Percentiles rank a stretch among this genome's conserved stretches.
These are phyloP conservation scores for Pachyuromys duprasi DNA, from an alignment of 2,797 vertebrate species.

Conservation along the genomic window DNA sequence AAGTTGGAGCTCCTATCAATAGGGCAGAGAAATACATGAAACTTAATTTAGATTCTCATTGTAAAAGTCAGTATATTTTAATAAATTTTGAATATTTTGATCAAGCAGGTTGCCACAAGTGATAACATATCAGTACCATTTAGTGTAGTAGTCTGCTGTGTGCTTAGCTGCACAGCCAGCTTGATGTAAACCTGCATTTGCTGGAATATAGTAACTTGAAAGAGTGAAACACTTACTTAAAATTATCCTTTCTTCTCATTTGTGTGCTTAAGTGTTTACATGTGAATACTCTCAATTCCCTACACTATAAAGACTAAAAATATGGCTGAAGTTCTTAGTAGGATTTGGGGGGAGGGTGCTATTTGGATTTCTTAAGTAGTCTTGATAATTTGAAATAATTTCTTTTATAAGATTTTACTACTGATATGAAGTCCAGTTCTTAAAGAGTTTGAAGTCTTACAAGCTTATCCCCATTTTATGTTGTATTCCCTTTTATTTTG, in stretches of 20 bases:
- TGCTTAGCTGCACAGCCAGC: neutral
- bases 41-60: constrained; percentile 50
- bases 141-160: neutral
- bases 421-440: neutral
- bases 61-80: constrained; percentile 32
- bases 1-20: constrained; percentile 35
- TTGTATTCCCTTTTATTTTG: constrained; percentile 56
- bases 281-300: constrained; percentile 16
- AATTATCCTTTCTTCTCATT: constrained; percentile 12
- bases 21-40: constrained; percentile 1
- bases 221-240: constrained; percentile 35
- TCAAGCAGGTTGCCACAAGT: constrained; percentile 36
- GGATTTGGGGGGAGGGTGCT: neutral
- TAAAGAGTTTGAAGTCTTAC: neutral
- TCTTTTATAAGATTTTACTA: neutral
- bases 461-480: constrained; percentile 39
- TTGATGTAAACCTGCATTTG: constrained; percentile 13
- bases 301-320: constrained; percentile 42
- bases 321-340: constrained; percentile 47
- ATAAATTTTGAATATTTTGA: constrained; percentile 30
- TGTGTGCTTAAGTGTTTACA: neutral
- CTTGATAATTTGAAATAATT: neutral
- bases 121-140: constrained; percentile 14
- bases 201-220: neutral
- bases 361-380: constrained; percentile 39